Percentiles rank a stretch among this genome's conserved stretches.
These are phyloP conservation scores for Euborellia annulipes DNA, from an alignment of 1,140 invertebrate species.

Conservation along the genomic window DNA sequence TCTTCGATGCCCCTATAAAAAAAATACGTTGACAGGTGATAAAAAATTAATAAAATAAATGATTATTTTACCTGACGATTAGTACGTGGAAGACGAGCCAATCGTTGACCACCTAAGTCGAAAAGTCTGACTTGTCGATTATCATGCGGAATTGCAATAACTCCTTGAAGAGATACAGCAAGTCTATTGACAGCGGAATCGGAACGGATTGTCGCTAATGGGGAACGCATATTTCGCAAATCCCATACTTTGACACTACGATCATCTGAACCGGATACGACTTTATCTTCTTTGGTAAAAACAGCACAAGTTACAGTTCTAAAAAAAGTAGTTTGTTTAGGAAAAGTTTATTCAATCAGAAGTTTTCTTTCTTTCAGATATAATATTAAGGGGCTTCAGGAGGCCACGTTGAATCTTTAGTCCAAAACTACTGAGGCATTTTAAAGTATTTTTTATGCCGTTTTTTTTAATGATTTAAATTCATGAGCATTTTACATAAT, in stretches of 20 bases:
- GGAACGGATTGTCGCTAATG: conserved; percentile 79
- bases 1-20: conserved; percentile 69
- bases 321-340: conserved; percentile 20
- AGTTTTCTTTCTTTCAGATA: no score
- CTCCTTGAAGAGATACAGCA: conserved; percentile 62
- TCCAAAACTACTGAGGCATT: no score
- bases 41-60: not conserved
- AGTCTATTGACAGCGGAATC: conserved; percentile 91
- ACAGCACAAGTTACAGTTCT: conserved; percentile 94
- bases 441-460: no score
- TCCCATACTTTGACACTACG: conserved; percentile 94
- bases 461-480: no score
- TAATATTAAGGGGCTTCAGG: no score
- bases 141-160: conserved; percentile 94
- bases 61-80: conserved; percentile 55
- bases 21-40: conserved; percentile 3
- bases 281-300: conserved; percentile 87
- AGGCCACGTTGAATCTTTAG: no score
- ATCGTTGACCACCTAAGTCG: conserved; percentile 78
- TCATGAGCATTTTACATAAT: no score
- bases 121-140: conserved; percentile 92
- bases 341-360: no score
- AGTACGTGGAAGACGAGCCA: conserved; percentile 69
- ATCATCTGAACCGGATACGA: conserved; percentile 95
- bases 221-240: conserved; percentile 90